phyloP scores from a whole-genome alignment of 2,888 invertebrate species.

The Agriotes lineatus region DNA sequence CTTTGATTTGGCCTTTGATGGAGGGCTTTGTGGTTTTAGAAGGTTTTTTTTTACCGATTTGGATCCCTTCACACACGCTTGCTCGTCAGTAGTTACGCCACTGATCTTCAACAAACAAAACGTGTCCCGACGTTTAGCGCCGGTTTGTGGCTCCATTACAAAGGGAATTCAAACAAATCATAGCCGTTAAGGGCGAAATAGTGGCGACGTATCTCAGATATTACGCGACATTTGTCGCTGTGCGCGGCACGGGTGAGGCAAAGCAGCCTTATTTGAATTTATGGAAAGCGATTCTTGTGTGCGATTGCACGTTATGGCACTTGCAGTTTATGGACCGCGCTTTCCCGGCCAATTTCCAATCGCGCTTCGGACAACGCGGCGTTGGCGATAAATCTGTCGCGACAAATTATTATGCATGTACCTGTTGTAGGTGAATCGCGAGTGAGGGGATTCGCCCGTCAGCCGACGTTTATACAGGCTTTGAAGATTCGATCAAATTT shows the following conservation, averaged over 20 bases:
- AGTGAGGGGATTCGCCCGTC: slow-evolving; percentile 4
- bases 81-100: too few species aligned
- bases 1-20: too few species aligned
- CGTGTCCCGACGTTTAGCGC: not conserved
- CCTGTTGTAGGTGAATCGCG: slow-evolving; percentile 7
- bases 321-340: slow-evolving; percentile 27
- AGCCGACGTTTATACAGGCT: slow-evolving; percentile 6
- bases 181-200: slow-evolving; percentile 13
- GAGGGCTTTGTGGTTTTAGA: too few species aligned
- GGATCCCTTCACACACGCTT: too few species aligned
- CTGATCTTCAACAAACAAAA: not conserved
- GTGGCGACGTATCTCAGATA: slow-evolving; percentile 15
- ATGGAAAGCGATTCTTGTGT: slow-evolving; percentile 13
- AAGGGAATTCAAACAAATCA: slow-evolving; percentile 13
- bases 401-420: slow-evolving; percentile 36
- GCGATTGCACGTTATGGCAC: slow-evolving; percentile 5
- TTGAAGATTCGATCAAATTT: slow-evolving; percentile 14
- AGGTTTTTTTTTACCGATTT: too few species aligned
- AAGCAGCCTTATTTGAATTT: slow-evolving; percentile 14
- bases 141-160: slow-evolving; percentile 11
- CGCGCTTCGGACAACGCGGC: slow-evolving; percentile 20
- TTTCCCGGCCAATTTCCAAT: slow-evolving; percentile 23
- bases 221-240: slow-evolving; percentile 9
- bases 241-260: not conserved
- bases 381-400: slow-evolving; percentile 28